Base-by-base conservation (phyloP, 1,140 invertebrate genomes). In the Zaprionus lachaisei region DNA sequence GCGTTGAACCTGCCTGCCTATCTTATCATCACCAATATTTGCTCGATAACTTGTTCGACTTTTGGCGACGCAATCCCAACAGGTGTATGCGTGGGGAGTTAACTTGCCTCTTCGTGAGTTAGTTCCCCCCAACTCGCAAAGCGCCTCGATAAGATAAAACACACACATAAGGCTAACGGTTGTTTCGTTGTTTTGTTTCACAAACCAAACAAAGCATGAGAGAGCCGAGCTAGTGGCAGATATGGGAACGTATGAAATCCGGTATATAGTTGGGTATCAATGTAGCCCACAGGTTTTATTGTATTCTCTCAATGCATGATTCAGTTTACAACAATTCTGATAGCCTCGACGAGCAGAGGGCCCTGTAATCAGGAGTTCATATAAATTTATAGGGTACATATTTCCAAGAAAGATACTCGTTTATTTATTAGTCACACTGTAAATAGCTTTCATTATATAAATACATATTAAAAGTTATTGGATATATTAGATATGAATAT, bases 21-120 rank as follows among this genome's bases (percentile, higher is more conserved):
- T 89, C 85, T 89, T 85, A 89, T 89, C 85, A 41, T 54, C 26
- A 84, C 79, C 85, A 90, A 84, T 89, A 89, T 89, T 89, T 89
- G 79, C 85, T 90, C 85, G 72, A 89, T 90, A 84, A 76, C 81
- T 68, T 84, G 85, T 81, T 79, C 74, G 75, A 80, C 75, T 80
- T 79, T 79, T 78, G 71, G 75, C 70, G 65, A 67, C 70, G 49
- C 49, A 66, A 66, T 44, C 64, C 51, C 38, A 38, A n/a, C 65
- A 67, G 65, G 65, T 67, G 65, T 55, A 11, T 68, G n/a, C 68
- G 28, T 73, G 58, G 72, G 69, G 64, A 56, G 64, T 66, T 55
- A 14, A 28, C 34, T 66, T 44, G 34, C 6, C 62, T 15, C 61
- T 63, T 26, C 17, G 68, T 66, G 68, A 51, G 24, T 51, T 64